These are phyloP conservation scores for Turdus rufiventris DNA, from an alignment of 2,113 vertebrate genomes.

Conservation along the genomic window DNA sequence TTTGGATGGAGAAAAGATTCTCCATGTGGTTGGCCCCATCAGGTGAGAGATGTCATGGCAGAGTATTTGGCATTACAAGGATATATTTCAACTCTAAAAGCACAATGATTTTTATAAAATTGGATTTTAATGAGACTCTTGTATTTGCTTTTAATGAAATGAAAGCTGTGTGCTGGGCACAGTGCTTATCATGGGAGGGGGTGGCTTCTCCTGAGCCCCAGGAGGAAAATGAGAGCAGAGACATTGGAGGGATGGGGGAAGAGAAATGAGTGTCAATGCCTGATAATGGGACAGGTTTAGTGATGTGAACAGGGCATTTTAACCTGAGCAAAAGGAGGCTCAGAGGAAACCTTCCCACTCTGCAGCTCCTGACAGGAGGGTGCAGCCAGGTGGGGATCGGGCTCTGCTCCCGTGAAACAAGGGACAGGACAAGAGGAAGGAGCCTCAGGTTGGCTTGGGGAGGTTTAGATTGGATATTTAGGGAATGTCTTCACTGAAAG, in stretches of 20 bases:
- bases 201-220: background rate
- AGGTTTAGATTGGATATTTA: background rate
- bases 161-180: background rate
- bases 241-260: background rate
- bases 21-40: slow-evolving; percentile 90
- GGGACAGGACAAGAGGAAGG: background rate
- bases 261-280: background rate
- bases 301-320: accelerated
- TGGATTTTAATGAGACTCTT: background rate
- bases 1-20: slow-evolving; percentile 92
- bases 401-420: background rate
- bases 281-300: background rate
- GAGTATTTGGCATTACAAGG: background rate
- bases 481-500: background rate
- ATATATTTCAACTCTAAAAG: background rate
- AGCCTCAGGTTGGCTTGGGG: background rate
- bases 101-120: background rate
- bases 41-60: slow-evolving; percentile 74
- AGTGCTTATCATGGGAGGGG: too few relatives aligned
- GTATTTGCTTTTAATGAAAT: background rate
- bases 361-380: background rate
- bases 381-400: accelerated
- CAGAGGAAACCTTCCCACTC: background rate
- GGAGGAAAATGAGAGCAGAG: background rate
- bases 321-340: background rate